Evolutionary conservation across 1,140 invertebrate species (phyloP).

Genomic region (Trigoniulus corallinus): DNA sequence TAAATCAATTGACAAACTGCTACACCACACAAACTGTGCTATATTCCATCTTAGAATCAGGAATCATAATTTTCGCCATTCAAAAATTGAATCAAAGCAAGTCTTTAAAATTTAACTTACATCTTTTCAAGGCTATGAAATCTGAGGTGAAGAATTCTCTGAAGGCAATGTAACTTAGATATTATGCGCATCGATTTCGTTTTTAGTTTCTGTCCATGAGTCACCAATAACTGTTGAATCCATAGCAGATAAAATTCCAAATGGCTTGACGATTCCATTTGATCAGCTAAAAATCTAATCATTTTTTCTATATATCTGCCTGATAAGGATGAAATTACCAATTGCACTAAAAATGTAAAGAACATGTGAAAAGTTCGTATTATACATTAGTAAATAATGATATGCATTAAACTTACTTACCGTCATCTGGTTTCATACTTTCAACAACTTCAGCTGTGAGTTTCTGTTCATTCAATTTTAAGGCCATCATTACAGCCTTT

Average conservation of each 20-base stretch:
- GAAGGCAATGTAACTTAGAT: too few species aligned
- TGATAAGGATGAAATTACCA: conserved; percentile 32
- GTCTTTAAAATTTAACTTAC: too few species aligned
- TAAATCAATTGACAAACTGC: too few species aligned
- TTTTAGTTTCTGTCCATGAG: conserved; percentile 39
- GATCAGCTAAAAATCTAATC: conserved; percentile 44
- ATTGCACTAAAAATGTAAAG: not conserved
- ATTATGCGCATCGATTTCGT: too few species aligned
- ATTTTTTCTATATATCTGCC: conserved; percentile 57
- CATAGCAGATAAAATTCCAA: conserved; percentile 77
- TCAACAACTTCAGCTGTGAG: conserved; percentile 73
- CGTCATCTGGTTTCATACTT: conserved; percentile 48
- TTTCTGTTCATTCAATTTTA: conserved; percentile 67
- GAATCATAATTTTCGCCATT: too few species aligned
- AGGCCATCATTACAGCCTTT: conserved; percentile 60
- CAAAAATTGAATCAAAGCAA: too few species aligned
- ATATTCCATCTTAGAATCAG: too few species aligned
- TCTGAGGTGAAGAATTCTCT: too few species aligned
- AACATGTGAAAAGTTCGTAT: not conserved
- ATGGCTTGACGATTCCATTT: conserved; percentile 58
- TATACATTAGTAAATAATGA: not conserved
- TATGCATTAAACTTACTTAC: conserved; percentile 36
- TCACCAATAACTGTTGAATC: conserved; percentile 46
- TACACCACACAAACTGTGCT: too few species aligned
- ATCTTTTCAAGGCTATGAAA: too few species aligned